Evolutionary conservation across 2,888 invertebrate species (phyloP), one percentile per base, ranked within the genome.

Genomic region (Leptura quadrifasciata): DNA sequence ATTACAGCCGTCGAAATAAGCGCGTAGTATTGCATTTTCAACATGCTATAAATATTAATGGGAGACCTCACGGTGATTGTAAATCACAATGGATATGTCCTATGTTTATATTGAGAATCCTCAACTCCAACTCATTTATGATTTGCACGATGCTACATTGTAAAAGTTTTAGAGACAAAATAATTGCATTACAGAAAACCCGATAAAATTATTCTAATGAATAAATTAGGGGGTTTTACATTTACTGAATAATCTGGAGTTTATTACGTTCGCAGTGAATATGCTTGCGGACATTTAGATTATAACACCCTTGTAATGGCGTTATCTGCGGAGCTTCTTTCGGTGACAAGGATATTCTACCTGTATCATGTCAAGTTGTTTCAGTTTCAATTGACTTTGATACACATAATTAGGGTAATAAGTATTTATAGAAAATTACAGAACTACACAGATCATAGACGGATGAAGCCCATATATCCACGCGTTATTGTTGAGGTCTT

Each of bases 21-120:
- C 54, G 70, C 24, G 60, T 70, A 61, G 61, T 21, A 61, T 69
- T 74, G 63, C 68, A 69, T 69, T 74, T 69, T 74, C 69, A 69
- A 54, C 68, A 61, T 60, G 69, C 74, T 55, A 74, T 74, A 74
- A 74, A 74, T 74, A 69, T 74, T 74, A 74, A 74, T 74, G 67
- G 69, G 52, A 21, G 57, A 21, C 58, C 73, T 67, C 73, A 47
- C n/a, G 73, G 60, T 58, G 73, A 58, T 58, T 73, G 65, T 73
- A 73, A 65, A 73, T 67, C 58, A 65, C 72, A 31, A 65, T 39
- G 65, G 64, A 72, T 72, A 35, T 73, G 60, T 70, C 60, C 70
- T 60, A 24, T 60, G 73, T 65, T 65, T 79, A 76, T 74, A 76
- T 70, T 21, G 64, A 64, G 77, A 72, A 72, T 75, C 74, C 75